Base-by-base conservation (phyloP, 2,888 invertebrate genomes). In the Tenthredo scrophulariae region DNA sequence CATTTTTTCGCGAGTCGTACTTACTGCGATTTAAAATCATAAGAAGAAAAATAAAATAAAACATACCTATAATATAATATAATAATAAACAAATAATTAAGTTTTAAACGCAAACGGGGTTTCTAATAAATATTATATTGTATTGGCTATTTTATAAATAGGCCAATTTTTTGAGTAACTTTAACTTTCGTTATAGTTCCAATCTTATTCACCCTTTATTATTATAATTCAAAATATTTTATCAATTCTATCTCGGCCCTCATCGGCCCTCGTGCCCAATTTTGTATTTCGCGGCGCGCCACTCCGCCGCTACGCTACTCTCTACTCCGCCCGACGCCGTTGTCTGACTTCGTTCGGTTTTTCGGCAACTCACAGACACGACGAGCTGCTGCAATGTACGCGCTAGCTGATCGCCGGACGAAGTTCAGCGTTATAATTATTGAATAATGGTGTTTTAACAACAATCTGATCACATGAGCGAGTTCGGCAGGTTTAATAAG, bases 401-500 rank as follows among this genome's bases (percentile, higher is more conserved):
- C 83, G 83, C 50, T 83, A 33, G 83, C 83, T 83, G 67, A 43
- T 83, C 83, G 67, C 50, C 83, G 83, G 83, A 83, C 83, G 67
- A 83, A 83, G 83, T 83, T 67, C 70, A 70, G 29, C 83, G 65
- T 67, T 67, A n/a, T 67, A 46, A 46, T 70, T 67, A 83, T 83
- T 82, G 67, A 86, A 80, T 87, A 85, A 87, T 88, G 87, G 86
- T 84, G 86, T 85, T 85, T 65, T 87, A 87, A 87, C 82, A 80
- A 83, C 85, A 84, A 84, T 40, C 83, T 85, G 80, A 84, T 85
- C 87, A 87, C 86, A 87, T 87, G 87, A 86, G 85, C 85, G 87
- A 85, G 87, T 86, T 86, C 85, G 87, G 86, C 88, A 87, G 88
- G 87, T 88, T 88, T 85, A 80, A 83, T 86, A 88, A 87, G 88